A percentile compares a stretch with the other conserved stretches of the same genome.
phyloP scores from a whole-genome alignment of 2,113 vertebrate genomes.

The Coptodon bakossiorum region DNA sequence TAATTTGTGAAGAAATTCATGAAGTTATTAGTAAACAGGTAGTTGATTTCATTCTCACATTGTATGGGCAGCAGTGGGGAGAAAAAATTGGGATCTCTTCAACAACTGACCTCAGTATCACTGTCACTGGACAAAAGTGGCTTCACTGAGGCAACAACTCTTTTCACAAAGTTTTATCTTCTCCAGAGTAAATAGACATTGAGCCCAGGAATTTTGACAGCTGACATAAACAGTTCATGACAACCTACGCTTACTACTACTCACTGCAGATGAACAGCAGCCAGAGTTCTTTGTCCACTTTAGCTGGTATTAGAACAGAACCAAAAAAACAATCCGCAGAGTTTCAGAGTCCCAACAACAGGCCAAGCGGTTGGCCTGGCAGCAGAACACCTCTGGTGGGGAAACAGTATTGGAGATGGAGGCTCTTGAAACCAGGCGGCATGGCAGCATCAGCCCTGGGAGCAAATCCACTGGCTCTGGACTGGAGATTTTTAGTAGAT shows the following conservation, averaged over 20 bases:
- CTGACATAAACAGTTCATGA: rapidly evolving
- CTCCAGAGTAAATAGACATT: background rate
- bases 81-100: background rate
- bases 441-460: background rate
- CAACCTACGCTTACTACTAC: background rate
- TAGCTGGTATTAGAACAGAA: background rate
- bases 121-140: background rate
- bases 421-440: background rate
- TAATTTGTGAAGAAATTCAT: background rate
- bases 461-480: background rate
- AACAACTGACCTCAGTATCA: background rate
- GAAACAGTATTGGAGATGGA: background rate
- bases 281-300: background rate
- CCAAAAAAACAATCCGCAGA: rapidly evolving
- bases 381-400: background rate
- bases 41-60: background rate
- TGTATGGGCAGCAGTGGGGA: background rate
- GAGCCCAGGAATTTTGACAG: background rate
- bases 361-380: rapidly evolving
- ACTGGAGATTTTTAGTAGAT: background rate
- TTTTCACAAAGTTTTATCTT: background rate
- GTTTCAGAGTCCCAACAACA: background rate
- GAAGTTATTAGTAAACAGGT: background rate
- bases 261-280: background rate
- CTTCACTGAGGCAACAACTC: background rate